Percentiles rank a stretch among this genome's conserved stretches.
These are phyloP conservation scores for Centropyge bicolor DNA, from an alignment of 2,797 vertebrate species.

Conservation along the genomic window DNA sequence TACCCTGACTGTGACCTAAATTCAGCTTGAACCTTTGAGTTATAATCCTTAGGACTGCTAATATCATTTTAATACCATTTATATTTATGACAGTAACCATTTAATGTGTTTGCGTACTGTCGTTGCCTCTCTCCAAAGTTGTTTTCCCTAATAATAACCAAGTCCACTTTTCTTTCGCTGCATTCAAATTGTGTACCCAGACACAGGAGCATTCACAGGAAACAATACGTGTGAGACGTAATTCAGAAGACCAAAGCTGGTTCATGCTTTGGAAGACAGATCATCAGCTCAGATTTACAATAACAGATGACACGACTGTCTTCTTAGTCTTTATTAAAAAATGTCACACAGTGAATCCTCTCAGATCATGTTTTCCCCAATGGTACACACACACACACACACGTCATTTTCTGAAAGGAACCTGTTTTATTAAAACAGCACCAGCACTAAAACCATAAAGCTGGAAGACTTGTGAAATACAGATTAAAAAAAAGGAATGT, in stretches of 20 bases:
- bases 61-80: not conserved
- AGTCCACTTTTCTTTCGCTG: not conserved
- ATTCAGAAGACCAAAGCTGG: not conserved
- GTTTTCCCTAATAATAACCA: slow-evolving; percentile 2
- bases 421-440: not conserved
- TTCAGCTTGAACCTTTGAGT: not conserved
- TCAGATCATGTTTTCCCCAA: not conserved
- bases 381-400: not conserved
- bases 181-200: not conserved
- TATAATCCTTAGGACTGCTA: not conserved
- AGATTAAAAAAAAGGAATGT: not conserved
- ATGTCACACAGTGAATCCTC: not conserved
- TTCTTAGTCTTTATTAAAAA: not conserved
- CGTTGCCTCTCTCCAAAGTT: not conserved
- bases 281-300: slow-evolving; percentile 12
- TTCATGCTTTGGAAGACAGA: not conserved
- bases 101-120: slow-evolving; percentile 8
- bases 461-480: not conserved
- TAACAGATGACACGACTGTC: not conserved
- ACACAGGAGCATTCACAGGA: not conserved
- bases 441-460: not conserved
- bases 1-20: not conserved
- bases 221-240: slow-evolving; percentile 2
- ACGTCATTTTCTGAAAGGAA: not conserved
- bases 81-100: not conserved